Conservation (phyloP, 2,113 vertebrate genomes). For the Alosa alosa region DNA sequence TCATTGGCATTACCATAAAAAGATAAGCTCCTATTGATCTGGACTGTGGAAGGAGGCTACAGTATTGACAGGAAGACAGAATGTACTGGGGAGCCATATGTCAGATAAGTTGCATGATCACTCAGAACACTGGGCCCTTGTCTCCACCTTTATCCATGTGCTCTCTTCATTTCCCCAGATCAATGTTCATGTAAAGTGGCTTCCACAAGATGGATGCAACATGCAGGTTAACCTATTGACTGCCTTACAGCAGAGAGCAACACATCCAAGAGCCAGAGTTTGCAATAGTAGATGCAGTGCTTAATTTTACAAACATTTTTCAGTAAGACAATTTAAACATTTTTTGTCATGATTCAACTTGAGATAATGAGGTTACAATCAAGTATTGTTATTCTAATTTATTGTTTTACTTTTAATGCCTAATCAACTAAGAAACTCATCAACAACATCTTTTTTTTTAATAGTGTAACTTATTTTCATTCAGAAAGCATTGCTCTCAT, state of each 20-base stretch:
- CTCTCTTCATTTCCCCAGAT: constrained; percentile 96
- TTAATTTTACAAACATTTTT: background rate
- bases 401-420: background rate
- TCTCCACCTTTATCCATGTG: constrained; percentile 81
- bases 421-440: no score
- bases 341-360: background rate
- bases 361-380: background rate
- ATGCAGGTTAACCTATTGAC: constrained; percentile 74
- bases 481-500: no score
- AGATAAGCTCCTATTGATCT: constrained; percentile 94
- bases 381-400: background rate
- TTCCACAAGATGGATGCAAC: constrained; percentile 88
- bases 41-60: constrained; percentile 89
- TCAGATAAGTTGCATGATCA: constrained; percentile 89
- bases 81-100: constrained; percentile 89
- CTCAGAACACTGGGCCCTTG: constrained; percentile 88
- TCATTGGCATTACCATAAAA: constrained; percentile 78
- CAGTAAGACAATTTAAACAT: background rate
- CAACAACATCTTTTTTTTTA: no score
- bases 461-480: no score
- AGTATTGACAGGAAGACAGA: constrained; percentile 98
- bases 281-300: background rate
- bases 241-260: constrained; percentile 37
- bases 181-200: constrained; percentile 90
- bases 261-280: background rate